Conservation (phyloP, 2,888 invertebrate genomes). For the Mythimna pallens region DNA sequence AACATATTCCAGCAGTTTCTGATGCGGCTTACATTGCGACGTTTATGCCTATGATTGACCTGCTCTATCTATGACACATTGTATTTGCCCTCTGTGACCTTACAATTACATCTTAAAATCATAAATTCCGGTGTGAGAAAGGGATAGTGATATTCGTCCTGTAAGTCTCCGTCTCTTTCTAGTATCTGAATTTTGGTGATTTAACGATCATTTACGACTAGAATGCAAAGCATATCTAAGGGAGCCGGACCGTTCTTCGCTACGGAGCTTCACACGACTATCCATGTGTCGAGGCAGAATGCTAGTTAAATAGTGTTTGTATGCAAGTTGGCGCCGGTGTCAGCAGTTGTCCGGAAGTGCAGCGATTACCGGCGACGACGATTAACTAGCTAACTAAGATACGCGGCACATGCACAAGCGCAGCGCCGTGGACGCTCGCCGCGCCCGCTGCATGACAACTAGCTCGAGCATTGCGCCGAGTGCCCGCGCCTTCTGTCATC, state of each 20-base stretch:
- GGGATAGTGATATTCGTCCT: no score
- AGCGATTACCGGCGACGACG: conserved; percentile 49
- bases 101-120: background rate
- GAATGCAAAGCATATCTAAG: conserved; percentile 11
- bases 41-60: background rate
- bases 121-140: no score
- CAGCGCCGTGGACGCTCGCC: conserved; percentile 2
- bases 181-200: no score
- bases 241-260: background rate
- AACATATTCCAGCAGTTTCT: no score
- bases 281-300: background rate
- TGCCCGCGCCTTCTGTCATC: background rate
- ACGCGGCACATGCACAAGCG: background rate
- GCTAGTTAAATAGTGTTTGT: conserved; percentile 30
- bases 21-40: conserved; percentile 2
- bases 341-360: conserved; percentile 49
- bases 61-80: background rate
- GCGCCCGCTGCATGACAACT: conserved; percentile 45
- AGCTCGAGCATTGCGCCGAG: background rate
- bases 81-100: background rate
- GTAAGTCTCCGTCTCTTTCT: no score
- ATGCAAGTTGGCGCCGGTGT: conserved; percentile 30
- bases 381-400: conserved; percentile 12
- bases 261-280: background rate
- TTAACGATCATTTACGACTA: background rate